Base-by-base conservation (phyloP, 2,888 invertebrate genomes). In the Tuberolachnus salignus region DNA sequence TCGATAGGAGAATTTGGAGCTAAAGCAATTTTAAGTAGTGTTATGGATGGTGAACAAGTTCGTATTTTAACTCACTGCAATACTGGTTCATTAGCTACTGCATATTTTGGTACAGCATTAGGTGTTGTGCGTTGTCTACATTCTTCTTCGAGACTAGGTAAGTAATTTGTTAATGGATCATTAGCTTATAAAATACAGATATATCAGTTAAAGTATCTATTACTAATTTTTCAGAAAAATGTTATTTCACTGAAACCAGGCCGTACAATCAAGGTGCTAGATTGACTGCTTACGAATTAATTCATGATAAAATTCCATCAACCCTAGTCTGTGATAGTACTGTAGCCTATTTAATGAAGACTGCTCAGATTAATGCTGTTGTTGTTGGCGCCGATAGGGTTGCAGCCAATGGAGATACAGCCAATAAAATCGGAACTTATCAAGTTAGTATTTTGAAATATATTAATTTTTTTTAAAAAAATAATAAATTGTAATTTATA, bases 241-340 rank as follows among this genome's bases (percentile, higher is more conserved):
- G 93, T 2, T 98, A 94, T 86, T 98, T 94, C 85, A 97, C 98
- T 3, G 99, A 99, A 87, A 99, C 99, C 0, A 89, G 99, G 82
- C 99, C 99, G 0, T 99, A 98, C 86, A 97, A 97, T 86, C 99
- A 99, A 86, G 97, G 97, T 3, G 93, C 97, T 0, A 89, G 99
- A 81, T 88, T 99, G 61, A 99, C 98, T 0, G 97, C 98, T 0
- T 98, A 94, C 84, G 99, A 99, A 87, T 86, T 98, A 83, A 92
- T 95, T 3, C 92, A 94, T 83, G 96, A 96, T 84, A 92, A 92
- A 85, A 94, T 98, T 83, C 97, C 97, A 4, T 91, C 94, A 42
- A 97, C 95, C 0, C 87, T 99, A 73, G 92, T 99, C 81, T 94
- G 97, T 84, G 99, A 99, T 86, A 94, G 93, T 85, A 97, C 97